Percentiles rank a stretch among this genome's conserved stretches.
Conservation (phyloP, 2,113 vertebrate genomes). For the Alethe diademata region DNA sequence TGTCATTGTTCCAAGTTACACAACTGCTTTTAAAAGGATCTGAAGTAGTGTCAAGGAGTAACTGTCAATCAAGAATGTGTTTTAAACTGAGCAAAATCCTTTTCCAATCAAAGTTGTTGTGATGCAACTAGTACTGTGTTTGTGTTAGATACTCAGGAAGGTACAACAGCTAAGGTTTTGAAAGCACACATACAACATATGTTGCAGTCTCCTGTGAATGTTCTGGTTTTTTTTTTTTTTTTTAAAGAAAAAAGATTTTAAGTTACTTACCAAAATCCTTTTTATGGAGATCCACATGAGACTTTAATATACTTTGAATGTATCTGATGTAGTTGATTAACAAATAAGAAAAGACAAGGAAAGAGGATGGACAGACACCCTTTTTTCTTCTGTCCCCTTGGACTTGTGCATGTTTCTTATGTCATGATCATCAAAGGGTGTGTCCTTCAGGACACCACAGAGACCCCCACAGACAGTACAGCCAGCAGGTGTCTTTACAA, state of each 20-base stretch:
- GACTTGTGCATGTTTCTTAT: not conserved
- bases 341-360: not conserved
- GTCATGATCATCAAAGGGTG: not conserved
- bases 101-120: not conserved
- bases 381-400: not conserved
- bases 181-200: not conserved
- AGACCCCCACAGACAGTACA: not conserved
- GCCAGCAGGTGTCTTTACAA: not conserved
- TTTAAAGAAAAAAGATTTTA: too few relatives aligned
- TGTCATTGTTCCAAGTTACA: not conserved
- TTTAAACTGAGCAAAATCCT: not conserved
- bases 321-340: not conserved
- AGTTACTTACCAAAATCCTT: not conserved
- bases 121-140: not conserved
- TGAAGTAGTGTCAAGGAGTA: not conserved
- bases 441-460: not conserved
- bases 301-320: not conserved
- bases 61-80: not conserved
- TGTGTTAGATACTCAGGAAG: not conserved
- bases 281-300: not conserved
- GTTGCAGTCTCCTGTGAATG: not conserved
- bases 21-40: not conserved
- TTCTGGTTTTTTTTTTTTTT: not conserved
- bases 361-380: not conserved
- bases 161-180: not conserved